These are phyloP conservation scores for Lamellibrachia satsuma DNA, from an alignment of 2,888 invertebrate species.

Conservation along the genomic window DNA sequence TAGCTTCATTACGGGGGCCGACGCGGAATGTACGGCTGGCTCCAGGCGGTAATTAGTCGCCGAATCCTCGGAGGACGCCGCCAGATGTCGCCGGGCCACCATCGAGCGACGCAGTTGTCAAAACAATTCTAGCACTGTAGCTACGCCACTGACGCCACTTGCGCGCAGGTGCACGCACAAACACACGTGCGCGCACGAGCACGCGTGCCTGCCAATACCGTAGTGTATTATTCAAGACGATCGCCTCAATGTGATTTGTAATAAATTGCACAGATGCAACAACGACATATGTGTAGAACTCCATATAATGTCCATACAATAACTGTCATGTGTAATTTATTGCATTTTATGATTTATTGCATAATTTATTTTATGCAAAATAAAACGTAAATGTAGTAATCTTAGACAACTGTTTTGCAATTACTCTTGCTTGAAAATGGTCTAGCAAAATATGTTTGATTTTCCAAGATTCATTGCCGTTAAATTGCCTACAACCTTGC, in stretches of 20 bases:
- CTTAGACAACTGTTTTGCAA: too few species aligned
- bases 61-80: conserved; percentile 13
- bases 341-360: too few species aligned
- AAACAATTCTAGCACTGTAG: not conserved
- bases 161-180: not conserved
- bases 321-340: too few species aligned
- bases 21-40: not conserved
- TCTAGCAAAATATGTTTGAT: too few species aligned
- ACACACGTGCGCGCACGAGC: not conserved
- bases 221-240: not conserved
- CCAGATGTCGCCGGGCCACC: conserved; percentile 12
- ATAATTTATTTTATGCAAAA: too few species aligned
- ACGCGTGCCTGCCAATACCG: not conserved
- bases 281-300: too few species aligned
- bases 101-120: not conserved
- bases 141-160: not conserved
- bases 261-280: too few species aligned
- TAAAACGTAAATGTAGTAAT: too few species aligned
- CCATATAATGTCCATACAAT: too few species aligned
- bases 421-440: too few species aligned
- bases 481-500: too few species aligned
- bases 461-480: too few species aligned
- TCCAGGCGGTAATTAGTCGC: conserved; percentile 4
- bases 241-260: not conserved
- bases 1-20: not conserved